Evolutionary conservation across 2,888 invertebrate genomes (phyloP).

Genomic region (Yponomeuta cagnagella): DNA sequence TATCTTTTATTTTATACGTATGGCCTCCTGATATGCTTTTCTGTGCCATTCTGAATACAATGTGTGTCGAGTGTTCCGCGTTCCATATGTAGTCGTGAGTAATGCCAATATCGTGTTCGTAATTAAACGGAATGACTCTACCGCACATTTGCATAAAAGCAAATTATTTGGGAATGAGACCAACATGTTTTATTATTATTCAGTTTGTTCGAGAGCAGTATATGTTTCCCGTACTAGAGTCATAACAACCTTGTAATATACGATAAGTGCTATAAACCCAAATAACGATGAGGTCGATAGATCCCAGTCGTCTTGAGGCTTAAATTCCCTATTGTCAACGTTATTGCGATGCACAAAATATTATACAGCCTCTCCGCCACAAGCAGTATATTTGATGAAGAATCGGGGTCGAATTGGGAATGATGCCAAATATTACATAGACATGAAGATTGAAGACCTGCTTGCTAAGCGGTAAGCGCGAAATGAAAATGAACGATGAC

Average conservation of each 20-base stretch:
- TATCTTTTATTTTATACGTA: no score
- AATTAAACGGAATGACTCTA: constrained; percentile 4
- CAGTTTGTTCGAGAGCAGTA: constrained; percentile 11
- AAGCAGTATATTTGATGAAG: constrained; percentile 42
- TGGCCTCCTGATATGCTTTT: no score
- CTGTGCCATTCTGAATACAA: background rate
- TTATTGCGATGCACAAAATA: constrained; percentile 41
- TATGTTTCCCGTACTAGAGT: constrained; percentile 22
- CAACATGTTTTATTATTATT: constrained; percentile 12
- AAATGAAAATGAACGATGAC: constrained; percentile 35
- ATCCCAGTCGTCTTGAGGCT: constrained; percentile 26
- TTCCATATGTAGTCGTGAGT: background rate
- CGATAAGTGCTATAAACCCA: constrained; percentile 20
- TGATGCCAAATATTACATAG: constrained; percentile 61
- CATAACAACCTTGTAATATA: constrained; percentile 19
- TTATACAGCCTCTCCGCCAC: constrained; percentile 48
- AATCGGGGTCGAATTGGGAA: constrained; percentile 37
- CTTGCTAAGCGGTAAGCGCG: constrained; percentile 44
- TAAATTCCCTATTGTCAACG: constrained; percentile 23
- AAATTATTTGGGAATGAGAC: constrained; percentile 2
- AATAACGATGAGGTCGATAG: constrained; percentile 32
- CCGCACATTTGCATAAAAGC: background rate
- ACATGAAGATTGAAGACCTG: constrained; percentile 45
- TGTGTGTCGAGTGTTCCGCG: background rate
- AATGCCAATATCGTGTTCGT: background rate